Evolutionary conservation across 2,888 invertebrate genomes (phyloP), one percentile per base, ranked within the genome.

Genomic region (Ophion ellenae): DNA sequence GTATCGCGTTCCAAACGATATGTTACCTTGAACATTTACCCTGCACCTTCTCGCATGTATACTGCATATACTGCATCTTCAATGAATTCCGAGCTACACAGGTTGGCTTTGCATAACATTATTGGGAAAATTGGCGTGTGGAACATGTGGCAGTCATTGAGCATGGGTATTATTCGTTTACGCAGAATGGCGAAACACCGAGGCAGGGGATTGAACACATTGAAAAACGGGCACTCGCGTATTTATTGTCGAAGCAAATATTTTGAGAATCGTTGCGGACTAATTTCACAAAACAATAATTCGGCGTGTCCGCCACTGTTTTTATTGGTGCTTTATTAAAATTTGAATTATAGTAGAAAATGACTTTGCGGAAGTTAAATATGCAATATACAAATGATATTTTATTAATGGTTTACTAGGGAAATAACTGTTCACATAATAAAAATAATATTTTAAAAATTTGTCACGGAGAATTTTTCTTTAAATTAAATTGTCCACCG

Each of bases 1-100:
- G 87, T 90, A 91, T 90, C 89, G 87, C 83, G 76, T 84, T 75
- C 84, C 87, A 86, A 88, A 63, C 57, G 66, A 71, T 81, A 81
- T 53, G 76, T 81, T 76, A 73, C 57, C 73, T 63, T 73, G 10
- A 67, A 57, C 74, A 57, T 77, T 81, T 67, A 61, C 47, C 36
- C 40, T 73, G 61, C 81, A 73, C 28, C 47, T 45, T 57, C 63
- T 24, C 40, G 9, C 40, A 63, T 24, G 45, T 71, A 53, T 17
- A 53, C 53, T 5, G 10, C 17, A 14, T 57, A 28, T 66, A 14
- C 63, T 17, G 59, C 32, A 59, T 67, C 5, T 36, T n/a, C 78
- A 74, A 36, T 20, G 53, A 73, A 74, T 67, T 61, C 45, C 69
- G 4, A 69, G 11, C 69, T 64, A 53, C 24, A 5, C 11, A 45